Percentiles rank a stretch among this genome's conserved stretches.
Conservation (phyloP, 1,140 invertebrate species). For the Zaprionus tsacasi region DNA sequence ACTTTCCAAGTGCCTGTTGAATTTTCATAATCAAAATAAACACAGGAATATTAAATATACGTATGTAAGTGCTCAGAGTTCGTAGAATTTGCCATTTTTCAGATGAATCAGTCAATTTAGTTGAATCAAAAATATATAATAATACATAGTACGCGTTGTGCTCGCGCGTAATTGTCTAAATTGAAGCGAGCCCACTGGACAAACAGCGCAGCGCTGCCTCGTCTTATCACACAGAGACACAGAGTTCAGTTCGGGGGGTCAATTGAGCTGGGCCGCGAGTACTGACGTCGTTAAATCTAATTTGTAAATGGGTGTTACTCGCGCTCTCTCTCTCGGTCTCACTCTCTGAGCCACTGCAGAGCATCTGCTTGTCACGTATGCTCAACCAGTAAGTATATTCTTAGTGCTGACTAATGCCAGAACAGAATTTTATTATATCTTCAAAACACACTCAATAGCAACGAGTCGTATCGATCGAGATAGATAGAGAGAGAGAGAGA, state of each 20-base stretch:
- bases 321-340: not conserved
- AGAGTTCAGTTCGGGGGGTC: conserved; percentile 68
- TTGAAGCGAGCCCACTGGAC: conserved; percentile 48
- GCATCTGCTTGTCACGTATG: not conserved
- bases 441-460: too few species aligned
- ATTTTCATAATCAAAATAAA: conserved; percentile 25
- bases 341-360: not conserved
- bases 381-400: not conserved
- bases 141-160: conserved; percentile 20
- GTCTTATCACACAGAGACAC: conserved; percentile 54
- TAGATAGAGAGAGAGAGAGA: not conserved
- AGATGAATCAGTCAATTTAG: conserved; percentile 75
- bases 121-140: conserved; percentile 68
- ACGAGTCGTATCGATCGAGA: not conserved
- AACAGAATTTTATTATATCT: conserved; percentile 14
- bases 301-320: not conserved
- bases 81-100: conserved; percentile 32
- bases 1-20: conserved; percentile 53
- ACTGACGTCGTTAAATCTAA: conserved; percentile 56
- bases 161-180: conserved; percentile 66
- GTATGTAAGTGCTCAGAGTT: conserved; percentile 19
- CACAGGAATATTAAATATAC: not conserved
- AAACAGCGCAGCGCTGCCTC: conserved; percentile 7
- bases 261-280: conserved; percentile 53
- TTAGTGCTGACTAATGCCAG: conserved; percentile 63